A percentile compares a stretch with the other conserved stretches of the same genome.
Conservation (phyloP, 2,888 invertebrate species). For the Taphrorychus bicolor region DNA sequence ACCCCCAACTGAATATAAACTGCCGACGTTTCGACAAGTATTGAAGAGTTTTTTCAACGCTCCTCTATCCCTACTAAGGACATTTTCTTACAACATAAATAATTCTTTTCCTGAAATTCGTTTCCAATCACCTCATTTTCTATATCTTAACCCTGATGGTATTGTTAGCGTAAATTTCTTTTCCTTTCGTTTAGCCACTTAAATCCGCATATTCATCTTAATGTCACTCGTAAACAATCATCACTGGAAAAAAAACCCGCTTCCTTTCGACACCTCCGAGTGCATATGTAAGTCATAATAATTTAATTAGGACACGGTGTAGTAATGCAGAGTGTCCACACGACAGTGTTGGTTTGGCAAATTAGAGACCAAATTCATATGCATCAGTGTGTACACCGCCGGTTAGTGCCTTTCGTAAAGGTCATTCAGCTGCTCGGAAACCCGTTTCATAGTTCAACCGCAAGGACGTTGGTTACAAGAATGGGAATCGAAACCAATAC, state of each 20-base stretch:
- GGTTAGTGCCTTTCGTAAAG: slow-evolving; percentile 34
- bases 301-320: slow-evolving; percentile 5
- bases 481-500: slow-evolving; percentile 21
- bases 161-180: too few species aligned
- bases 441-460: slow-evolving; percentile 31
- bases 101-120: too few species aligned
- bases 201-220: too few species aligned
- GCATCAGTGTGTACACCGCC: slow-evolving; percentile 9
- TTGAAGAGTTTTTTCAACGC: too few species aligned
- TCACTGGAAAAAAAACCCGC: slow-evolving; percentile 1
- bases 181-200: too few species aligned
- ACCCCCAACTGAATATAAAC: too few species aligned
- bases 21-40: too few species aligned
- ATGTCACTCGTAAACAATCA: too few species aligned
- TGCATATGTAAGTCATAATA: background rate
- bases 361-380: slow-evolving; percentile 26
- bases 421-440: slow-evolving; percentile 33
- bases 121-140: too few species aligned
- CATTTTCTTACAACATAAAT: too few species aligned
- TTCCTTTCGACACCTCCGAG: background rate
- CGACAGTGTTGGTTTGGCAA: slow-evolving; percentile 14
- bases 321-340: slow-evolving; percentile 13
- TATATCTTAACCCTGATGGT: too few species aligned
- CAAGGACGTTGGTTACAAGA: slow-evolving; percentile 35
- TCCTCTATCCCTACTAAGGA: too few species aligned